Evolutionary conservation across 2,888 invertebrate species (phyloP).

Genomic region (Torymus texanus): DNA sequence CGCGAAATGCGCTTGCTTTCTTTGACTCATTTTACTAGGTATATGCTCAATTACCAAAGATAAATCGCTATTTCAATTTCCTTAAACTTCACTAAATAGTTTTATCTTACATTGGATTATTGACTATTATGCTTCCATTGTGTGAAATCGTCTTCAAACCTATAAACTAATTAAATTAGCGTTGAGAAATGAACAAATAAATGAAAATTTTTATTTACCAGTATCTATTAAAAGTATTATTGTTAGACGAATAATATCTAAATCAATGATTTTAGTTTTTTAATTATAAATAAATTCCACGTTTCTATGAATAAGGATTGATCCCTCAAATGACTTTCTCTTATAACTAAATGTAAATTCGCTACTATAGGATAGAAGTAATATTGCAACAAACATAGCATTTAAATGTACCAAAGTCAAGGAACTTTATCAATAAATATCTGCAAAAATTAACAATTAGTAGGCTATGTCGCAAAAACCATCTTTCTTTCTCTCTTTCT

Average conservation of each 20-base stretch:
- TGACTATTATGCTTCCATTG: too few species aligned
- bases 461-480: conserved; percentile 20
- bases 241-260: not conserved
- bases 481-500: not conserved
- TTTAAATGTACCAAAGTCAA: conserved; percentile 15
- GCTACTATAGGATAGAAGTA: conserved; percentile 9
- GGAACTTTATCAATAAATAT: conserved; percentile 45
- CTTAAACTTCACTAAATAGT: too few species aligned
- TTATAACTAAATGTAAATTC: conserved; percentile 27
- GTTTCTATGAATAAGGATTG: not conserved
- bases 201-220: not conserved
- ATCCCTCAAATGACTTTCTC: conserved; percentile 33
- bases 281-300: conserved; percentile 8
- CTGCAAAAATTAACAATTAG: conserved; percentile 28
- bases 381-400: conserved; percentile 1
- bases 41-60: too few species aligned
- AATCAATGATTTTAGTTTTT: not conserved
- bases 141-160: too few species aligned
- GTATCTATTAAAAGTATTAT: not conserved
- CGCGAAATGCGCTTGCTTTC: conserved; percentile 18
- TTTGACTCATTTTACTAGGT: not conserved
- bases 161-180: too few species aligned
- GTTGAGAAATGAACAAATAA: too few species aligned
- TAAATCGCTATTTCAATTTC: too few species aligned
- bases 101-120: too few species aligned